Base-by-base conservation (phyloP, 2,888 invertebrate genomes). In the Orthonychiurus folsomi region DNA sequence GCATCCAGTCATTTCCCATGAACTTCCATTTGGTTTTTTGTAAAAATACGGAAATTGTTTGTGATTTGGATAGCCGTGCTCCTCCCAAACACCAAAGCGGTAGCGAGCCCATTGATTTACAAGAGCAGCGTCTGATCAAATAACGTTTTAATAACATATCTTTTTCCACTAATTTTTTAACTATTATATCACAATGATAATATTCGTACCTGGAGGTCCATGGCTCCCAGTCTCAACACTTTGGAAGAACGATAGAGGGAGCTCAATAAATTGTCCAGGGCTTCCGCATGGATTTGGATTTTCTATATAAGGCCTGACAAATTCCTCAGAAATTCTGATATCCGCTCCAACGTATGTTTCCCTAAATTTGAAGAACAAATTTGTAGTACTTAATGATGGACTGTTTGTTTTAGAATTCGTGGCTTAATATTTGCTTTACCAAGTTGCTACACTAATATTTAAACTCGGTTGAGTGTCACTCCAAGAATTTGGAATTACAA, bases 271-370 rank as follows among this genome's bases (percentile, higher is more conserved):
- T 12, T 63, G 47, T 48, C 72, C 72, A 1, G 70, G 59, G 15
- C 59, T 23, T 18, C 69, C 70, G 59, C 72, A 72, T 21, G 63
- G 47, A 56, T 70, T 68, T 9, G 71, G 70, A 61, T 69, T 69
- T 48, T 71, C 65, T 1, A 60, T 65, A 20, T 62, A 50, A 0
- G 69, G 65, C 23, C 56, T 26, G 3, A 55, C 0, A 18, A 61
- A 60, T 27, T 60, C 47, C 9, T 53, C 50, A 1, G 66, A 65
- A 20, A 69, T 59, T 47, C 68, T 59, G n/a, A 71, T 37, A 37
- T 66, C 69, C 1, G 69, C 65, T n/a, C 28, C 59, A 9, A 54
- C 47, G 26, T 60, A 66, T 20, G 56, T 63, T 63, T 69, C 65
- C 1, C 69, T 69, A 37, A 18, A 63, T n/a, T 24, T 21, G 47